Base-by-base conservation (phyloP, 1,140 invertebrate genomes). In the Ceratosolen solmsi region DNA sequence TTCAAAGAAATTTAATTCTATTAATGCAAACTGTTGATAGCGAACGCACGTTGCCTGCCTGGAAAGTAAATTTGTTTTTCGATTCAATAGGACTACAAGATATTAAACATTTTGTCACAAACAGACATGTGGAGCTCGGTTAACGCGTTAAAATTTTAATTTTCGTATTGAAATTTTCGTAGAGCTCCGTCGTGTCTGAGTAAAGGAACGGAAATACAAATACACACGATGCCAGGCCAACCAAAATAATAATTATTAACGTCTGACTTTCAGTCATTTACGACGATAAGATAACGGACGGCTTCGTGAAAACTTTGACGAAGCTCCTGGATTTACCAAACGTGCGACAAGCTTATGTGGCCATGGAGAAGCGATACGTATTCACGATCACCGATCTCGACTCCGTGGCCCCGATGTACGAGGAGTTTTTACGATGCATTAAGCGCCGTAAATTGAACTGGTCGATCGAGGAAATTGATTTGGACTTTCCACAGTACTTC, bases 341-440 rank as follows among this genome's bases (percentile, higher is more conserved):
- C 13, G 92, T 91, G 2, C 88, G 91, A 56, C 93, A 90, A 11
- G 89, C 96, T n/a, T 96, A 95, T 84, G 92, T 98, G 36, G 95
- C 96, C 5, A 86, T 98, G 63, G 97, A 98, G 87, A 98, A 97
- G 90, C 94, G 96, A 65, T 97, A 94, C 87, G 96, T 97, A 5
- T 97, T 97, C 85, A 97, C 96, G 7, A 89, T 96, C 79, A 92
- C 93, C 2, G 95, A 97, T 86, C 93, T 96, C 86, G 96, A 97
- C 82, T 94, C 94, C 0, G 94, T 94, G 33, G 96, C 96, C 5
- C 96, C 96, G 0, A 96, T 96, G 91, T 97, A 96, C 86, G 96
- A 97, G 86, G 95, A 96, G 91, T 97, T 97, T 91, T 87, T 96
- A 17, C 91, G 93, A 11, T 91, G 93, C 70, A 86, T 96, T 71